Percentiles rank a stretch among this genome's conserved stretches.
Evolutionary conservation across 2,113 vertebrate species (phyloP).

Genomic region (Solea solea): DNA sequence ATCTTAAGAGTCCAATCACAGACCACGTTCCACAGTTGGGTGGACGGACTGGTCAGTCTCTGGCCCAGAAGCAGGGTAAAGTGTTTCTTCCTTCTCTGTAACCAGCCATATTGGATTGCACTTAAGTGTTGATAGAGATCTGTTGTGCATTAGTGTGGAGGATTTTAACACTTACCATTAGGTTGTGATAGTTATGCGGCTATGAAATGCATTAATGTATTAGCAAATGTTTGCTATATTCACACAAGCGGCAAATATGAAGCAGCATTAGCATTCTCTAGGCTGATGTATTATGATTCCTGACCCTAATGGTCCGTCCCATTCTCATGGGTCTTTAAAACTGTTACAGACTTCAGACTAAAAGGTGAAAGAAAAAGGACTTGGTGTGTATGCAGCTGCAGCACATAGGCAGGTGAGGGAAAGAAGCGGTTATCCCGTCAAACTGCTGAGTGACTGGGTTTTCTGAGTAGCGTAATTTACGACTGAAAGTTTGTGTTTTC

Average conservation of each 20-base stretch:
- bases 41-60: background rate
- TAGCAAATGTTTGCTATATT: background rate
- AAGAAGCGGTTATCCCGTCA: no score
- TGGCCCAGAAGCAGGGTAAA: background rate
- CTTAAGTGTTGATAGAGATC: background rate
- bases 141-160: background rate
- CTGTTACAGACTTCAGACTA: no score
- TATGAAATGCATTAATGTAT: background rate
- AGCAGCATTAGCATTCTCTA: background rate
- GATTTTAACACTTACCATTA: background rate
- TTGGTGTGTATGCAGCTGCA: no score
- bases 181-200: background rate
- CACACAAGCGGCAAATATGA: background rate
- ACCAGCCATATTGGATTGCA: constrained; percentile 2
- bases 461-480: no score
- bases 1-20: background rate
- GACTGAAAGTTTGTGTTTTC: no score
- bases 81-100: background rate
- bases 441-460: no score
- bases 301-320: background rate
- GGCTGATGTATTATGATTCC: background rate
- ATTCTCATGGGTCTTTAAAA: background rate
- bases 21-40: background rate
- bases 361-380: no score
- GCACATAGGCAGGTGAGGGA: no score